Evolutionary conservation across 92 coral and sea anemone genomes (phyloP), one percentile per base, ranked within the genome.

Genomic region (Zoanthus sansibaricus): DNA sequence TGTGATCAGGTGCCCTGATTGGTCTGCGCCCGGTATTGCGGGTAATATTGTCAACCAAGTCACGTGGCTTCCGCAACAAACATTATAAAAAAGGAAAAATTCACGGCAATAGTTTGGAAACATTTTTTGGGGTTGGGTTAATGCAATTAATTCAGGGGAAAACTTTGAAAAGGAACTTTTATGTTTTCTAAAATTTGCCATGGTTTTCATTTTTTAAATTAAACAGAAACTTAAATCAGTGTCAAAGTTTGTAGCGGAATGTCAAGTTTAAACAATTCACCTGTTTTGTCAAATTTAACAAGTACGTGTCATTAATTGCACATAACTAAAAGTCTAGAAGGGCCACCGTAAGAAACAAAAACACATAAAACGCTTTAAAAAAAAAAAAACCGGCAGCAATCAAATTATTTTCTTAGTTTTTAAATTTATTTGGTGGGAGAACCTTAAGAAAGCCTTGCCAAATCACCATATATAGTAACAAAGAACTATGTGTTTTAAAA

Each of bases 1-100:
- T 67, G 44, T 66, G 17, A 11, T 49, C 45, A 37, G 85, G 55
- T 49, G 16, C 85, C 46, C 14, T 80, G 85, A 80, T 80, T 80
- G 85, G 85, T 31, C 30, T 20, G 42, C 52, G 47, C 75, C 71
- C 75, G 20, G 46, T 20, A 62, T 21, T 80, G 61, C 85, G 85
- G 85, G 85, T 80, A 80, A 66, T 66, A 20, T 68, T 46, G n/a
- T 48, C 47, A 20, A 46, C 66, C 20, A 46, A 25, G 55, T 72
- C 77, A 72, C 77, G 77, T 72, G 77, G 51, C 18, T 55, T 72
- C 52, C 15, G 10, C 77, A 15, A 67, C 13, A n/a, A 20, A 17
- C 31, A 69, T 5, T 12, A 30, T 4, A 30, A 9, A 14, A 51
- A 18, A 54, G 21, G 44, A 12, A 45, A 55, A 21, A 15, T 21